These are phyloP conservation scores for Micromesistius poutassou DNA, from an alignment of 2,797 vertebrate species.

Conservation along the genomic window DNA sequence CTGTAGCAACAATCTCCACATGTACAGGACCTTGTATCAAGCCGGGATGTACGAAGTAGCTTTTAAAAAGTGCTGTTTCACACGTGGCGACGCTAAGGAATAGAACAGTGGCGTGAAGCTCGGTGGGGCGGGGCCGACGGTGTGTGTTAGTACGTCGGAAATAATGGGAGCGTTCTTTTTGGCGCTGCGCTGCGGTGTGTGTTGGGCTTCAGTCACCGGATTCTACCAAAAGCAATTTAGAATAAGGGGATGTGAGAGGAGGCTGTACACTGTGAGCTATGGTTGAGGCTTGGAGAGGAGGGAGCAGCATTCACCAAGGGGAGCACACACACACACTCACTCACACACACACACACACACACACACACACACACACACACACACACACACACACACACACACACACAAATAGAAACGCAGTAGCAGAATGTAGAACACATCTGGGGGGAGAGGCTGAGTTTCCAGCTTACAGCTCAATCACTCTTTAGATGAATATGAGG, in stretches of 20 bases:
- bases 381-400: background rate
- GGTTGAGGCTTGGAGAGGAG: background rate
- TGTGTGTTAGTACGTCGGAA: too few relatives aligned
- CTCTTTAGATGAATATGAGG: background rate
- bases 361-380: background rate
- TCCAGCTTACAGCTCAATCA: background rate
- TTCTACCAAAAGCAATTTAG: slow-evolving; percentile 1
- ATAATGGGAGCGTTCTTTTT: too few relatives aligned
- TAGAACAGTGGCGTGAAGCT: too few relatives aligned
- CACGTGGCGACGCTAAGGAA: too few relatives aligned
- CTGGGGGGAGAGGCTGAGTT: background rate
- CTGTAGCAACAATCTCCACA: too few relatives aligned
- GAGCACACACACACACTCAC: background rate
- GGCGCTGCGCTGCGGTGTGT: too few relatives aligned
- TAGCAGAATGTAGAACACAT: background rate
- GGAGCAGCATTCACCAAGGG: background rate
- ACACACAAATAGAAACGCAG: background rate
- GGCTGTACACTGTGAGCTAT: background rate
- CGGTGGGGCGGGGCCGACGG: too few relatives aligned
- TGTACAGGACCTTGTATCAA: too few relatives aligned
- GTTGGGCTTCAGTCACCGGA: background rate
- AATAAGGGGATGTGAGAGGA: background rate
- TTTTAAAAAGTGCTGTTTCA: too few relatives aligned
- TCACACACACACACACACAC: background rate
- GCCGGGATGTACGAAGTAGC: too few relatives aligned